phyloP scores from a whole-genome alignment of 1,140 invertebrate species.

The Centruroides sculpturatus region DNA sequence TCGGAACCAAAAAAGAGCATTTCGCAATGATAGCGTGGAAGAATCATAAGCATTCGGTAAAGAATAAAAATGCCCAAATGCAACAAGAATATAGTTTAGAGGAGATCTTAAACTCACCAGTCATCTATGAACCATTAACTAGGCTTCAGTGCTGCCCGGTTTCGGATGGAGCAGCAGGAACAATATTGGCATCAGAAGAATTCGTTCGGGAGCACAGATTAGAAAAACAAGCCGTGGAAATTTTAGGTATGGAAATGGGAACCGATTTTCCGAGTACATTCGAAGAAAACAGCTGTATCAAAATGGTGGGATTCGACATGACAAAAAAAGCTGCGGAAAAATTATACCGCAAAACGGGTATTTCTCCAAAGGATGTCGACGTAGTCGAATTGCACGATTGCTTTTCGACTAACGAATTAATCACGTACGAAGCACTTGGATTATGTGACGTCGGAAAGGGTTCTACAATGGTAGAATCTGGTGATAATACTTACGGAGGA shows the following conservation, averaged over 20 bases:
- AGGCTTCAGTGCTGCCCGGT: slow-evolving; percentile 95
- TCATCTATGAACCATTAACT: slow-evolving; percentile 74
- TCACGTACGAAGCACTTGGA: slow-evolving; percentile 94
- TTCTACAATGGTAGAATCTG: slow-evolving; percentile 75
- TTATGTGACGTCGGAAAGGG: slow-evolving; percentile 80
- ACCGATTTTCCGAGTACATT: slow-evolving; percentile 81
- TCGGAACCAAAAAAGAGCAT: slow-evolving; percentile 81
- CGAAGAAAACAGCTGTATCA: slow-evolving; percentile 67
- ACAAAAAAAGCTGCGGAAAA: slow-evolving; percentile 65
- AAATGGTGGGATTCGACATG: slow-evolving; percentile 92
- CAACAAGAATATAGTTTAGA: slow-evolving; percentile 75
- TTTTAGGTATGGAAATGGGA: slow-evolving; percentile 88
- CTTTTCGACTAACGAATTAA: slow-evolving; percentile 93
- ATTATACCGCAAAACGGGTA: slow-evolving; percentile 58
- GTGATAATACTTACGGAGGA: slow-evolving; percentile 95
- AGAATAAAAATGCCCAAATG: slow-evolving; percentile 93
- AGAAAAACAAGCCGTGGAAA: slow-evolving; percentile 73
- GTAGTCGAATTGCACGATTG: slow-evolving; percentile 98
- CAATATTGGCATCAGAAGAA: slow-evolving; percentile 73
- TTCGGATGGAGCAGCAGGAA: slow-evolving; percentile 87
- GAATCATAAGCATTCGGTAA: slow-evolving; percentile 90
- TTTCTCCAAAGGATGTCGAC: slow-evolving; percentile 65
- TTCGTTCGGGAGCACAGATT: slow-evolving; percentile 73
- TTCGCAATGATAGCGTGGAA: slow-evolving; percentile 96
- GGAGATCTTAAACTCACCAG: slow-evolving; percentile 60